Percentiles rank a stretch among this genome's conserved stretches.
phyloP scores from a whole-genome alignment of 2,113 vertebrate species.

The Craseonycteris thonglongyai region DNA sequence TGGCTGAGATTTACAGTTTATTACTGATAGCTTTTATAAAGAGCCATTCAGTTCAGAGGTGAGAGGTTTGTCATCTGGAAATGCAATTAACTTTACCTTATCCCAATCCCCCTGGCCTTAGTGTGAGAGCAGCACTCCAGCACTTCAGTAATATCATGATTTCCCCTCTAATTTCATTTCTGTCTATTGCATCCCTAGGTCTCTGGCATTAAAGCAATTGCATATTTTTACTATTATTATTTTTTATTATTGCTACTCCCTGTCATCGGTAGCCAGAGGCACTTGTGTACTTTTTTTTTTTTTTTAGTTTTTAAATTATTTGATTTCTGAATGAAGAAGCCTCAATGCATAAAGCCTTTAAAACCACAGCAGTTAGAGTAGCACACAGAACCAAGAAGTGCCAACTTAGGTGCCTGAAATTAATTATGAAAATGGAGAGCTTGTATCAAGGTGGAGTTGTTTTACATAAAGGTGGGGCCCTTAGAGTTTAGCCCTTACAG shows the following conservation, averaged over 20 bases:
- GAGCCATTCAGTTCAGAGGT: constrained; percentile 92
- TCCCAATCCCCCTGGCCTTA: constrained; percentile 87
- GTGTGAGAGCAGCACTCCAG: constrained; percentile 80
- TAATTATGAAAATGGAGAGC: constrained; percentile 66
- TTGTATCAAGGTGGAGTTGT: constrained; percentile 31
- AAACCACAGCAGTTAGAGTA: constrained; percentile 62
- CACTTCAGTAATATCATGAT: constrained; percentile 79
- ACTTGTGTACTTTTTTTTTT: constrained; percentile 74
- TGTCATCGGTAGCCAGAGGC: constrained; percentile 68
- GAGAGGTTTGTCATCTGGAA: constrained; percentile 93
- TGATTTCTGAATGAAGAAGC: constrained; percentile 76
- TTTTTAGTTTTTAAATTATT: constrained; percentile 74
- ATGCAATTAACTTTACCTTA: constrained; percentile 91
- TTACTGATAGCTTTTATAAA: constrained; percentile 93
- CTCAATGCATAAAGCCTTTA: constrained; percentile 74
- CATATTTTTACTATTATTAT: constrained; percentile 78
- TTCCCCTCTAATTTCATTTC: constrained; percentile 81
- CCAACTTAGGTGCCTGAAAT: constrained; percentile 69
- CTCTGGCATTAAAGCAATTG: constrained; percentile 76
- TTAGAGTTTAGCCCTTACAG: background rate
- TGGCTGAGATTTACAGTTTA: constrained; percentile 92
- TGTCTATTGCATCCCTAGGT: constrained; percentile 76
- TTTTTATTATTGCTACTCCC: constrained; percentile 77
- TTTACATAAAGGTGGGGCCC: constrained; percentile 39
- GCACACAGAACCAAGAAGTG: constrained; percentile 47